A percentile compares a stretch with the other conserved stretches of the same genome.
These are phyloP conservation scores for Natrix natrix DNA, from an alignment of 2,797 vertebrate genomes.

Conservation along the genomic window DNA sequence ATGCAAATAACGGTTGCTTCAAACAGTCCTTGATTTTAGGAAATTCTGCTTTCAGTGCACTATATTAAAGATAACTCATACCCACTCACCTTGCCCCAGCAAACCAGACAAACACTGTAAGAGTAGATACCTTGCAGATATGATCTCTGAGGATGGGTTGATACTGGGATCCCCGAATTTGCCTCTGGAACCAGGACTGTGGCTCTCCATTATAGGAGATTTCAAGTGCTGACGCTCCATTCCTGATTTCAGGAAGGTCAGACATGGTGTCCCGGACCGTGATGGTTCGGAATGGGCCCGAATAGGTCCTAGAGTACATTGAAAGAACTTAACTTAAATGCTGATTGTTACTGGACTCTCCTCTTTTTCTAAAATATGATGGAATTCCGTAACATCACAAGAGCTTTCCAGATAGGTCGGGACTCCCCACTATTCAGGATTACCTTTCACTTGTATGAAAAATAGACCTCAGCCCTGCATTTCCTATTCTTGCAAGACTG, in stretches of 20 bases:
- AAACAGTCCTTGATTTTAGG: not conserved
- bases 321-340: not conserved
- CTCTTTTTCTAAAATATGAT: not conserved
- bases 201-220: conserved; percentile 97
- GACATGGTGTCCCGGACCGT: conserved; percentile 97
- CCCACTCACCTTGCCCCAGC: not conserved
- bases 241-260: conserved; percentile 92
- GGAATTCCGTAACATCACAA: not conserved
- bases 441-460: not conserved
- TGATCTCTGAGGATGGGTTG: conserved; percentile 97
- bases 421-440: not conserved
- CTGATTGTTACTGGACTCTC: not conserved
- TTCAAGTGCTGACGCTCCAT: conserved; percentile 86
- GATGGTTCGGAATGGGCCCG: conserved; percentile 92
- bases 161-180: conserved; percentile 92
- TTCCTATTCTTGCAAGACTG: not conserved
- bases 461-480: not conserved
- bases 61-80: not conserved
- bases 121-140: conserved; percentile 85
- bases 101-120: not conserved
- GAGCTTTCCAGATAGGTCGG: not conserved
- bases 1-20: not conserved
- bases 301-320: conserved; percentile 76
- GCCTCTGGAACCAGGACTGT: conserved; percentile 99
- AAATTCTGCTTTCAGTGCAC: not conserved